Conservation (phyloP, 2,797 vertebrate species). For the Okamejei kenojei region DNA sequence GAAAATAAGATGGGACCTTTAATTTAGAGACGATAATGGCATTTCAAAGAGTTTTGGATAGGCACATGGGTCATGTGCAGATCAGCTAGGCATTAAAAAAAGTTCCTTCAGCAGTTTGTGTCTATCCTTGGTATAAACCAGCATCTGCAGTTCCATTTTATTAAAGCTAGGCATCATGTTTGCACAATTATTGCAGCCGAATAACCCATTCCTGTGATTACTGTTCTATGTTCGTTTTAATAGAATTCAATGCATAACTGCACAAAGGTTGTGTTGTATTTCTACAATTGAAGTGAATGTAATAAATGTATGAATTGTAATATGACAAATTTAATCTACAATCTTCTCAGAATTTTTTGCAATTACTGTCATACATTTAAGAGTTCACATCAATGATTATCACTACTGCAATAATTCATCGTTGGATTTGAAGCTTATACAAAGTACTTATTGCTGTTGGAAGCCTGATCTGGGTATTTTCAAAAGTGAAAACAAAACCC, state of each 20-base stretch:
- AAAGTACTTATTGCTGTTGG: not conserved
- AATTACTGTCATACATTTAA: not conserved
- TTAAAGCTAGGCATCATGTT: too few relatives aligned
- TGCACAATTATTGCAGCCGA: too few relatives aligned
- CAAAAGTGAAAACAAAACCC: not conserved
- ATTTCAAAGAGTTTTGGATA: too few relatives aligned
- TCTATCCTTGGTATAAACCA: too few relatives aligned
- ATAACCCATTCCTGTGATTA: too few relatives aligned
- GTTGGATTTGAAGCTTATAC: not conserved
- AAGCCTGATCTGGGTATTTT: not conserved
- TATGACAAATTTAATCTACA: not conserved
- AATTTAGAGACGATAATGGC: too few relatives aligned
- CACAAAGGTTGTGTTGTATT: not conserved
- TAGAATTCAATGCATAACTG: not conserved
- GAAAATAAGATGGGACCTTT: not conserved
- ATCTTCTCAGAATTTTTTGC: not conserved
- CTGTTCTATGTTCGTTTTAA: not conserved
- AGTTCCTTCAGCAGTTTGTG: too few relatives aligned
- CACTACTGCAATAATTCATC: not conserved
- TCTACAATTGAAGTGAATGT: not conserved
- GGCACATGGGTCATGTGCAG: too few relatives aligned
- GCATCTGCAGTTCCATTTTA: too few relatives aligned
- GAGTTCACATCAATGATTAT: not conserved
- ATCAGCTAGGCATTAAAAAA: too few relatives aligned
- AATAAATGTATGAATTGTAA: not conserved